Evolutionary conservation across 2,888 invertebrate genomes (phyloP), one percentile per base, ranked within the genome.

Genomic region (Baccha elongata): DNA sequence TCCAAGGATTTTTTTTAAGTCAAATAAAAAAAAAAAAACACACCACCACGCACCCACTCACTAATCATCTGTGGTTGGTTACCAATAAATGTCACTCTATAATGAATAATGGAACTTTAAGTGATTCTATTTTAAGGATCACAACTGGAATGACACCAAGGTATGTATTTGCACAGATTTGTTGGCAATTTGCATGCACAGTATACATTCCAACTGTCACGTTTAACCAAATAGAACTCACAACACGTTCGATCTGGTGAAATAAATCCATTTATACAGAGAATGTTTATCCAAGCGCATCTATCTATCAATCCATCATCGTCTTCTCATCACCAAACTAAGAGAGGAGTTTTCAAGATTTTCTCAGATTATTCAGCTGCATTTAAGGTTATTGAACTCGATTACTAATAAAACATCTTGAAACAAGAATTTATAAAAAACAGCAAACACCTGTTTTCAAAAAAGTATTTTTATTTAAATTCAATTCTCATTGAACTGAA

Each of bases 101-200:
- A 58, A 81, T 81, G 75, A 76, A 48, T 72, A 67, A 81, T 81
- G 60, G 71, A 71, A 62, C 71, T 81, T 76, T 76, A 81, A 81
- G 81, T 81, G 71, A 65, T 81, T 75, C 76, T 76, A 81, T 76
- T 76, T 60, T 71, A 72, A 76, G 81, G 67, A 53, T 3, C 42
- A 44, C 7, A 53, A 48, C 40, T 26, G 81, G 40, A 60, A 48
- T 62, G 75, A 72, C 76, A 81, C 71, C 81, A 72, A 81, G n/a
- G n/a, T n/a, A n/a, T 65, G 71, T 72, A 62, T 32, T 7, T 17
- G 19, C 73, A 55, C 65, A 68, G 62, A 64, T 73, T n/a, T 68
- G 73, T 11, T 55, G 21, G 71, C 62, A 76, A 72, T 81, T 81
- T 62, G 48, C 75, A 81, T 81, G 65, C 81, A 55, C 7, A 17